Conservation (phyloP, 2,113 vertebrate species). For the Hypocryptadius cinnamomeus region DNA sequence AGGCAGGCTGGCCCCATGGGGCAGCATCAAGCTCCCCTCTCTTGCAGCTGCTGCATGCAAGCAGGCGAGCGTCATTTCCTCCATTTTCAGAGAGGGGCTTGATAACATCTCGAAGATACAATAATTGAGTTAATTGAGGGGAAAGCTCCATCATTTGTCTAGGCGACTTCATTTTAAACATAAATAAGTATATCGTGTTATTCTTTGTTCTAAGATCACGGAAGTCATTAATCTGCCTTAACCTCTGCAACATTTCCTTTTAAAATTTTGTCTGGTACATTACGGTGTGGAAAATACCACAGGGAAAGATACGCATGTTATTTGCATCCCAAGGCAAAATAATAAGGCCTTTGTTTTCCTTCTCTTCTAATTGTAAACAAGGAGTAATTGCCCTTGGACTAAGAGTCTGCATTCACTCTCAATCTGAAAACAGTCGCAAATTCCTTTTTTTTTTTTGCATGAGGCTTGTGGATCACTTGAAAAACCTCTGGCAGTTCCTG, state of each 20-base stretch:
- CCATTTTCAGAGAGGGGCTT: background rate
- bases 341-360: constrained; percentile 34
- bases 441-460: background rate
- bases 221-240: constrained; percentile 50
- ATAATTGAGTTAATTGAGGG: constrained; percentile 44
- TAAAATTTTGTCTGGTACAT: constrained; percentile 18
- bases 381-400: constrained; percentile 1
- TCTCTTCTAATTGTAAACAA: constrained; percentile 41
- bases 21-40: background rate
- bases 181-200: constrained; percentile 40
- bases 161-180: background rate
- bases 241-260: constrained; percentile 42
- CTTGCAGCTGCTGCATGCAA: background rate
- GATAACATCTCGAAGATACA: constrained; percentile 27
- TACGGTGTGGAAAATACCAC: constrained; percentile 21
- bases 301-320: background rate
- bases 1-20: background rate
- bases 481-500: background rate
- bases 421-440: background rate
- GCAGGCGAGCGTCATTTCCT: background rate
- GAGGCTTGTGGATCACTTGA: background rate
- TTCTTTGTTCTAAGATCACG: constrained; percentile 39
- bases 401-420: background rate
- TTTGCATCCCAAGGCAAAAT: constrained; percentile 29
- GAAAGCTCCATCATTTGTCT: constrained; percentile 20